Evolutionary conservation across 2,888 invertebrate species (phyloP).

Genomic region (Drosophila mimetica): DNA sequence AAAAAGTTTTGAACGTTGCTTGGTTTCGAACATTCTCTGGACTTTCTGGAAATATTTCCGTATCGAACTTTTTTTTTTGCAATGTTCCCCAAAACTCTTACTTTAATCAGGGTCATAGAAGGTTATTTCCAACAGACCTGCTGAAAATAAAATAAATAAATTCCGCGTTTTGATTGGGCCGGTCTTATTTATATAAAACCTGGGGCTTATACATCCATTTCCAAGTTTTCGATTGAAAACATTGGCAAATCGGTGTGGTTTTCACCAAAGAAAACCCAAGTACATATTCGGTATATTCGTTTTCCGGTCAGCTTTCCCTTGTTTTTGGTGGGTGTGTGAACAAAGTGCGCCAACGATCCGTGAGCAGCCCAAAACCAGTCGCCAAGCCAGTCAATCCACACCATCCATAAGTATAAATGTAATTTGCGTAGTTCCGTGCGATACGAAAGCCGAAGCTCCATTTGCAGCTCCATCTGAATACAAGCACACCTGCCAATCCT

Average conservation of each 20-base stretch:
- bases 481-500: slow-evolving; percentile 5
- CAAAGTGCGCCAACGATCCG: slow-evolving; percentile 28
- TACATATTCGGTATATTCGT: slow-evolving; percentile 3
- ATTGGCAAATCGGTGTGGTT: background rate
- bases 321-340: slow-evolving; percentile 34
- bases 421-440: slow-evolving; percentile 17
- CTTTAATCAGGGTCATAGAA: background rate
- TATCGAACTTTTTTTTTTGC: no score
- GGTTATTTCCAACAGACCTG: background rate
- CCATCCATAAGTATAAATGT: slow-evolving; percentile 35
- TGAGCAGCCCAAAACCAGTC: slow-evolving; percentile 22
- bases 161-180: background rate
- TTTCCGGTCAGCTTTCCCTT: slow-evolving; percentile 12
- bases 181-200: background rate
- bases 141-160: no score
- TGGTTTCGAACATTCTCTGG: no score
- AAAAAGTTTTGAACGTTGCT: no score
- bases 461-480: background rate
- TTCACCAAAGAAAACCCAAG: background rate
- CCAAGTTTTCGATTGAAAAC: background rate
- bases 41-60: no score
- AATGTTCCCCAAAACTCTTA: background rate
- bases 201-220: background rate
- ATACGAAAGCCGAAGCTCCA: slow-evolving; percentile 1
- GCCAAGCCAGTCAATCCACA: slow-evolving; percentile 10